Conservation (phyloP, 2,797 vertebrate species). For the Enteromius afrohamiltoni region DNA sequence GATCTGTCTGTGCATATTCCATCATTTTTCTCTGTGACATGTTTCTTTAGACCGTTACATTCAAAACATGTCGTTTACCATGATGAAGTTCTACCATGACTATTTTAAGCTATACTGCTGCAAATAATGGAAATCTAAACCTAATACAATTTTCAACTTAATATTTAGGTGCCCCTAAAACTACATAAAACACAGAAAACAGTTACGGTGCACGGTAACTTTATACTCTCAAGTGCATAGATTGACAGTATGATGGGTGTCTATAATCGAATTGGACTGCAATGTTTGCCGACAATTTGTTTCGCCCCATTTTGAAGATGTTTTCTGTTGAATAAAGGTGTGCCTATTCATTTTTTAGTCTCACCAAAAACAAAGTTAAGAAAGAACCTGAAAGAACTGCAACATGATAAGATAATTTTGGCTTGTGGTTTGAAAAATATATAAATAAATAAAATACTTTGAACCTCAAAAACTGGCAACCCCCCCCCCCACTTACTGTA, state of each 20-base stretch:
- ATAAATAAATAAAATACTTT: background rate
- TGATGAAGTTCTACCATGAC: conserved; percentile 19
- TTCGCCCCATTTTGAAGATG: background rate
- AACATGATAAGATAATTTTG: background rate
- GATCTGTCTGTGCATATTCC: conserved; percentile 15
- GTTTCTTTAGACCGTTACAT: conserved; percentile 21
- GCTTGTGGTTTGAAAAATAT: background rate
- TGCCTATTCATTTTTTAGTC: conserved; percentile 64
- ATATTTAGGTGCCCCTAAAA: background rate
- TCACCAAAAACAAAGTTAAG: background rate
- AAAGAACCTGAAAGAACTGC: conserved; percentile 14
- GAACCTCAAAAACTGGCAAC: conserved; percentile 18
- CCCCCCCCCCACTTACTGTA: too few relatives aligned
- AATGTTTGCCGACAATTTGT: conserved; percentile 11
- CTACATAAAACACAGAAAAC: background rate
- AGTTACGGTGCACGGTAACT: conserved; percentile 10
- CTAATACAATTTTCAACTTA: background rate
- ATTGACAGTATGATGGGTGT: background rate
- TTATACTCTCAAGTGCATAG: conserved; percentile 34
- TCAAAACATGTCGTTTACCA: conserved; percentile 9
- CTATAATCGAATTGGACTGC: background rate
- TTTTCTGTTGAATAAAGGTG: conserved; percentile 50
- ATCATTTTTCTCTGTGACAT: background rate
- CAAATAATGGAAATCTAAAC: conserved; percentile 1
- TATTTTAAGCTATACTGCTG: conserved; percentile 38